A percentile compares a stretch with the other conserved stretches of the same genome.
phyloP scores from a whole-genome alignment of 2,888 invertebrate genomes.

The Dryobota labecula region DNA sequence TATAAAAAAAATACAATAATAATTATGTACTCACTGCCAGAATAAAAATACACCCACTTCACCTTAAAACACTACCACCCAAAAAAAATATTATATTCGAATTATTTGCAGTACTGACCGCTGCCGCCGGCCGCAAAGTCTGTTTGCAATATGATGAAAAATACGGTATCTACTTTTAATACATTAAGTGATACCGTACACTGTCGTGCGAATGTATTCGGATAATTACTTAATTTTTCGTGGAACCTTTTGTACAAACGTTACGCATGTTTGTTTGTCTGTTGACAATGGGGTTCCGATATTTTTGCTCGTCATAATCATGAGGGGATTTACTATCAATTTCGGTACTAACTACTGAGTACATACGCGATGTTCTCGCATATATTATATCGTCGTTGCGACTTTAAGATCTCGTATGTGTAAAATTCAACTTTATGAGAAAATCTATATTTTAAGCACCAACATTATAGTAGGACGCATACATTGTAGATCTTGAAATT shows the following conservation, averaged over 20 bases:
- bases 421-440: too few relatives aligned
- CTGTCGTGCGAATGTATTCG: slow-evolving; percentile 40
- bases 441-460: too few relatives aligned
- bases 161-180: slow-evolving; percentile 54
- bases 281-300: slow-evolving; percentile 7
- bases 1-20: background rate
- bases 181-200: slow-evolving; percentile 52
- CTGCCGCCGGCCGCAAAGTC: slow-evolving; percentile 52
- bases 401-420: too few relatives aligned
- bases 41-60: slow-evolving; percentile 17
- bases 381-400: too few relatives aligned
- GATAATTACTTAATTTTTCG: slow-evolving; percentile 33
- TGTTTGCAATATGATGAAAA: slow-evolving; percentile 58
- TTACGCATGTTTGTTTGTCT: slow-evolving; percentile 12
- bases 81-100: slow-evolving; percentile 6
- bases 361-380: background rate
- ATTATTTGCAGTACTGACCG: slow-evolving; percentile 47
- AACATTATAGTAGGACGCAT: too few relatives aligned
- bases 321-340: background rate
- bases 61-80: slow-evolving; percentile 9
- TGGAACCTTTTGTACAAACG: background rate
- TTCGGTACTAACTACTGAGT: background rate
- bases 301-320: background rate
- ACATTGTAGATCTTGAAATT: too few relatives aligned
- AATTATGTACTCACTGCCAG: slow-evolving; percentile 37